These are phyloP conservation scores for Echinops telfairi DNA, from an alignment of 2,113 vertebrate species.

Conservation along the genomic window DNA sequence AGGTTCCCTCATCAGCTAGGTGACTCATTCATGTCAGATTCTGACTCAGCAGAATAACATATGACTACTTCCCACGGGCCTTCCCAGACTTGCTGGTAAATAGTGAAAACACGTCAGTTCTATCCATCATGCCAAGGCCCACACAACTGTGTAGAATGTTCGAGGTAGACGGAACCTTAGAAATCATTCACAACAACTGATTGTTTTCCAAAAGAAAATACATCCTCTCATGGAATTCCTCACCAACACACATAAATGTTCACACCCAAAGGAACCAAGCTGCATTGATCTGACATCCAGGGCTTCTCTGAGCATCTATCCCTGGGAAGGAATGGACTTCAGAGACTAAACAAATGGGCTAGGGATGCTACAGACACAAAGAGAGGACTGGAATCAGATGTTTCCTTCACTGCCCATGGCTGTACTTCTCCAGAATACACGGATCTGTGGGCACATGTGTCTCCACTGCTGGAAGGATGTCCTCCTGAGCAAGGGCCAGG, in stretches of 20 bases:
- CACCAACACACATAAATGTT: background rate
- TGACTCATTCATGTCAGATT: conserved; percentile 8
- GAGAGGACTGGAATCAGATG: background rate
- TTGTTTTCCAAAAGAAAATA: background rate
- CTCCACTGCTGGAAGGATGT: background rate
- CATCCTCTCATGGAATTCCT: background rate
- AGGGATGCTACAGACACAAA: background rate
- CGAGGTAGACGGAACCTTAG: background rate
- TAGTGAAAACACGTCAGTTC: background rate
- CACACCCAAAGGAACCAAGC: background rate
- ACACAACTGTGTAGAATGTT: background rate
- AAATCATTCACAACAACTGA: background rate
- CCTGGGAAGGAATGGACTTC: background rate
- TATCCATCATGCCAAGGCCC: background rate
- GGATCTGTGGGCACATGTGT: background rate
- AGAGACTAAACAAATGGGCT: background rate
- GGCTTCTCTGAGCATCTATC: background rate
- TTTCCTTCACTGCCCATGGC: background rate
- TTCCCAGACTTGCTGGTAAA: background rate
- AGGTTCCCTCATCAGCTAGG: background rate
- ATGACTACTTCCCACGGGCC: background rate
- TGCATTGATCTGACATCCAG: background rate
- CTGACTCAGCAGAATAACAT: conserved; percentile 15
- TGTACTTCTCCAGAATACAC: background rate
- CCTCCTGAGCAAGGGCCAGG: background rate